Percentiles rank a stretch among this genome's conserved stretches.
phyloP scores from a whole-genome alignment of 2,113 vertebrate species.

The Lota lota region DNA sequence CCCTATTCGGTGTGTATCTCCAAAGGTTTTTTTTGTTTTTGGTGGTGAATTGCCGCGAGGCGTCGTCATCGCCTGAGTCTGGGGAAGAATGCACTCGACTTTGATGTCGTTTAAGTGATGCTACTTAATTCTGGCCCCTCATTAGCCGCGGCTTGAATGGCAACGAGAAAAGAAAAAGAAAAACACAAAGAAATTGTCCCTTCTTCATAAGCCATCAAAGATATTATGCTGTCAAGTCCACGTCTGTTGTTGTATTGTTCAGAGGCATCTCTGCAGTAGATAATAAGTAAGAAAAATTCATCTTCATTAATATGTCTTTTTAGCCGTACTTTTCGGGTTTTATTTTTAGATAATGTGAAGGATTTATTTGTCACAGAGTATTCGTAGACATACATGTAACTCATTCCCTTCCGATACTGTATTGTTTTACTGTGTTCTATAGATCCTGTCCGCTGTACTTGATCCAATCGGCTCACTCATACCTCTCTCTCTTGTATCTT shows the following conservation, averaged over 20 bases:
- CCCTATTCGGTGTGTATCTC: too few relatives aligned
- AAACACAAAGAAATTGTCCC: constrained; percentile 17
- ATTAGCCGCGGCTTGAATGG: constrained; percentile 56
- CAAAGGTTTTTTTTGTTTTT: constrained; percentile 50
- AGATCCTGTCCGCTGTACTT: constrained; percentile 24
- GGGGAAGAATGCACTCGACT: constrained; percentile 34
- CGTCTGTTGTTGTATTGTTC: neutral
- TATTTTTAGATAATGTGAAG: constrained; percentile 69
- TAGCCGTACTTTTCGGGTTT: constrained; percentile 26
- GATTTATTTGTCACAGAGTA: constrained; percentile 29
- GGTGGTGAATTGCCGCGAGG: constrained; percentile 39
- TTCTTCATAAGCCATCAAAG: constrained; percentile 38
- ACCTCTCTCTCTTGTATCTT: neutral
- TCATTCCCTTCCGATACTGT: constrained; percentile 28
- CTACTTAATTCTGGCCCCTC: constrained; percentile 53
- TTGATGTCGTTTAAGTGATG: constrained; percentile 63
- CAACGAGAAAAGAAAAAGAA: constrained; percentile 4
- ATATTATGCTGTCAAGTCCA: constrained; percentile 44
- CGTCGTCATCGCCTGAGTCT: constrained; percentile 48
- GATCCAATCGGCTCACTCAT: constrained; percentile 9
- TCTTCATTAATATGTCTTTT: constrained; percentile 42
- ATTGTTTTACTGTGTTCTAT: constrained; percentile 13
- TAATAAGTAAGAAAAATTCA: constrained; percentile 7
- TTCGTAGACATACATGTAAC: constrained; percentile 30
- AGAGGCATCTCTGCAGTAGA: neutral